Conservation (phyloP, 2,797 vertebrate species). For the Gymnocypris eckloni region DNA sequence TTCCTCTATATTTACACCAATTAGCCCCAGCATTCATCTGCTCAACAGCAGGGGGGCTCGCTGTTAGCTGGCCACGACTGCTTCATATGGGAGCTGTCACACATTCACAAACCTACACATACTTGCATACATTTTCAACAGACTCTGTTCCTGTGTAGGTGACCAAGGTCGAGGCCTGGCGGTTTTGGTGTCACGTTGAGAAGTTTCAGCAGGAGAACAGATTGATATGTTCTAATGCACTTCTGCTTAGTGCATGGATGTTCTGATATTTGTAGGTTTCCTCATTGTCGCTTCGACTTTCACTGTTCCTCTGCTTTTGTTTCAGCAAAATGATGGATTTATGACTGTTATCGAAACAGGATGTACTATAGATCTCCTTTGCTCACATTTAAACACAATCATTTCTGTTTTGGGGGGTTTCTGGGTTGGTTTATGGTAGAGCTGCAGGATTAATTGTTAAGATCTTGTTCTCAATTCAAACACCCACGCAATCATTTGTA, state of each 20-base stretch:
- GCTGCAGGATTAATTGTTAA: neutral
- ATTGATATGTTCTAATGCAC: neutral
- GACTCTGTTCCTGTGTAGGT: neutral
- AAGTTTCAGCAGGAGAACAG: constrained; percentile 3
- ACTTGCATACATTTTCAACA: neutral
- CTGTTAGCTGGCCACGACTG: neutral
- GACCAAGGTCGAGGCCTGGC: neutral
- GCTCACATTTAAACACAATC: neutral
- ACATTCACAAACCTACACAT: constrained; percentile 2
- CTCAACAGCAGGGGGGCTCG: constrained; percentile 10
- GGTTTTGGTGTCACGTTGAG: neutral
- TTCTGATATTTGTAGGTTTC: neutral
- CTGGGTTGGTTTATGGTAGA: neutral
- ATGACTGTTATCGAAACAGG: neutral
- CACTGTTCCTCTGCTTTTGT: neutral
- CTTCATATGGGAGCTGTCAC: constrained; percentile 10
- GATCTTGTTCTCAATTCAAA: neutral
- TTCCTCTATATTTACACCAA: constrained; percentile 64
- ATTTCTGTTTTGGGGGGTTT: neutral
- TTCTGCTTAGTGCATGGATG: neutral
- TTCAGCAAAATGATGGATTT: neutral
- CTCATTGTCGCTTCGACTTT: neutral
- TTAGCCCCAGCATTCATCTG: constrained; percentile 43
- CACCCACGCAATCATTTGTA: too few species aligned
- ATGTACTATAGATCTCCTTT: neutral